These are phyloP conservation scores for Pseudomyrmex concolor DNA, from an alignment of 1,140 invertebrate genomes.

Conservation along the genomic window DNA sequence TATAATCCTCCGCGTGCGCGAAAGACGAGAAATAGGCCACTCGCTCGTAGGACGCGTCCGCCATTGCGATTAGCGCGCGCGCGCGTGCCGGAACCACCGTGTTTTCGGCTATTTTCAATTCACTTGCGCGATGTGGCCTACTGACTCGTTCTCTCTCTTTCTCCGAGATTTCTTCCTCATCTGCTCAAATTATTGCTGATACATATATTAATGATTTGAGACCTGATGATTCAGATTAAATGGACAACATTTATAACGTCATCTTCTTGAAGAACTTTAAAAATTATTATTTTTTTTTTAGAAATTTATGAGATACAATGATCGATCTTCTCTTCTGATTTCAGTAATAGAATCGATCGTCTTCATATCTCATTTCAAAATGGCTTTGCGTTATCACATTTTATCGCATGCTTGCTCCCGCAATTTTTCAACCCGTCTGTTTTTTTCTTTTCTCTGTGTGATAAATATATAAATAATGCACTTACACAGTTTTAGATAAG, in stretches of 20 bases:
- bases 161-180: too few species aligned
- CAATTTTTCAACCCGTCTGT: not conserved
- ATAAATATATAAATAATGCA: not conserved
- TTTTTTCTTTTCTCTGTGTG: not conserved
- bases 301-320: too few species aligned
- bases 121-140: constrained; percentile 75
- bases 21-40: constrained; percentile 83
- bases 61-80: constrained; percentile 50
- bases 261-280: not conserved
- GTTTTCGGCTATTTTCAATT: constrained; percentile 83
- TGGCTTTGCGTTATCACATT: not conserved
- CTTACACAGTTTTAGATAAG: too few species aligned
- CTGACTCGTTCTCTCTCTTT: constrained; percentile 37
- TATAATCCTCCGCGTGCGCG: constrained; percentile 72
- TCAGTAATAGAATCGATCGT: not conserved
- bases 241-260: not conserved
- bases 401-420: not conserved
- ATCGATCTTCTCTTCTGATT: not conserved
- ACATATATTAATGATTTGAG: too few species aligned
- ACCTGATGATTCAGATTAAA: too few species aligned
- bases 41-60: constrained; percentile 78
- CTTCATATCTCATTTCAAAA: not conserved
- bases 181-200: too few species aligned
- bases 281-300: not conserved
- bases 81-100: constrained; percentile 75